These are phyloP conservation scores for Volucella zonaria DNA, from an alignment of 2,888 invertebrate genomes.

Conservation along the genomic window DNA sequence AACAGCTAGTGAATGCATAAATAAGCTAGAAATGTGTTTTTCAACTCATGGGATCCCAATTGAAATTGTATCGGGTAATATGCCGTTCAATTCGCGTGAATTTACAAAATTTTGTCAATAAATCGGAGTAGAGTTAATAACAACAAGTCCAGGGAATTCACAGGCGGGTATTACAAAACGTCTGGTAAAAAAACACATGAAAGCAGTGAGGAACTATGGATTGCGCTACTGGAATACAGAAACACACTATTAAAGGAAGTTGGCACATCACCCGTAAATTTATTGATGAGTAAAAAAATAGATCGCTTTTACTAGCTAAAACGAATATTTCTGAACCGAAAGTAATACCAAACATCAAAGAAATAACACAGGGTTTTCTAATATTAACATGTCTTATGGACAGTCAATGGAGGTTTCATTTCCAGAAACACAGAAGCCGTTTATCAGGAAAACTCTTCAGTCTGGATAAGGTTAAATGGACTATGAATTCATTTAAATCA, in stretches of 20 bases:
- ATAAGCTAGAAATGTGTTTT: conserved; percentile 17
- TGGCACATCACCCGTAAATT: conserved; percentile 51
- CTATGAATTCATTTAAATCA: too few relatives aligned
- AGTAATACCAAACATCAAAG: conserved; percentile 3
- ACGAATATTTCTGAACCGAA: conserved; percentile 7
- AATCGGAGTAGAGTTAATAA: conserved; percentile 47
- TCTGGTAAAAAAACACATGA: conserved; percentile 47
- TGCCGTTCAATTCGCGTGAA: conserved; percentile 59
- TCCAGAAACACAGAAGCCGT: too few relatives aligned
- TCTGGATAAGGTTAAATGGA: too few relatives aligned
- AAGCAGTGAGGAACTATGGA: conserved; percentile 52
- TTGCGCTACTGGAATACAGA: conserved; percentile 60
- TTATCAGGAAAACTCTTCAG: too few relatives aligned
- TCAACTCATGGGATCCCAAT: conserved; percentile 62
- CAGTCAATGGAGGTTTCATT: too few relatives aligned
- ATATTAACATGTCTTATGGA: too few relatives aligned
- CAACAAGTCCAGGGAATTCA: conserved; percentile 62
- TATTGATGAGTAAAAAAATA: conserved; percentile 64
- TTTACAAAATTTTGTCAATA: conserved; percentile 55
- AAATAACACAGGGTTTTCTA: too few relatives aligned
- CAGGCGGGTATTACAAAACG: conserved; percentile 60
- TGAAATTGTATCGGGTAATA: conserved; percentile 63
- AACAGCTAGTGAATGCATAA: conserved; percentile 63
- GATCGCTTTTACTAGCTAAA: conserved; percentile 41
- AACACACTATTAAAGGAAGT: conserved; percentile 56